These are phyloP conservation scores for Tinea trinotella DNA, from an alignment of 2,888 invertebrate genomes.

Conservation along the genomic window DNA sequence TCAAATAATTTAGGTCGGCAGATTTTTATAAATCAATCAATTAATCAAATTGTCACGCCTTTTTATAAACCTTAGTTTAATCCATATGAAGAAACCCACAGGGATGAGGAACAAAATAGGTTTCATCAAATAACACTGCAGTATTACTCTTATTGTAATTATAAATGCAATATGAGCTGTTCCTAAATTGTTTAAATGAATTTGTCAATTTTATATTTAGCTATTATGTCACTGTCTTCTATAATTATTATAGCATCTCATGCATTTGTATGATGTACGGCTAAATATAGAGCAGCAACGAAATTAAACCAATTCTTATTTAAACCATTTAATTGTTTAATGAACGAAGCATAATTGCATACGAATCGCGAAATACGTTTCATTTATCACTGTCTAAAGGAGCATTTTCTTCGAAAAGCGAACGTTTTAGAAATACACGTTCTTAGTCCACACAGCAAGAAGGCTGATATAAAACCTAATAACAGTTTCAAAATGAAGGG, in stretches of 20 bases:
- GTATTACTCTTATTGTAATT: no score
- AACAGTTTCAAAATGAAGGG: slow-evolving; percentile 59
- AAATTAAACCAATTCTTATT: not conserved
- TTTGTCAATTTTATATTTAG: no score
- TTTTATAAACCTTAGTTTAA: no score
- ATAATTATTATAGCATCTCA: not conserved
- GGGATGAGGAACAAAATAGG: no score
- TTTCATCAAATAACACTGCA: no score
- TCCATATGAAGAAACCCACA: no score
- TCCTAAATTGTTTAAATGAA: no score
- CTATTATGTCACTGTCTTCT: not conserved
- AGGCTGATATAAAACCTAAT: slow-evolving; percentile 33
- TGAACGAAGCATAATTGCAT: not conserved
- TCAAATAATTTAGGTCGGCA: no score
- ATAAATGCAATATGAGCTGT: no score
- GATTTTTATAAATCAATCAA: no score
- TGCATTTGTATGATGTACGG: not conserved
- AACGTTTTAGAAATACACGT: slow-evolving; percentile 1
- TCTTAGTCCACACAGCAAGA: not conserved
- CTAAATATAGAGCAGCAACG: not conserved
- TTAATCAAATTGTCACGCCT: no score
- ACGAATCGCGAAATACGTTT: slow-evolving; percentile 13
- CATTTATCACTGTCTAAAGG: slow-evolving; percentile 16
- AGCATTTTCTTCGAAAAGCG: slow-evolving; percentile 13
- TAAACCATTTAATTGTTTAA: slow-evolving; percentile 8